These are phyloP conservation scores for Eupithecia centaureata DNA, from an alignment of 2,888 invertebrate species.

Conservation along the genomic window DNA sequence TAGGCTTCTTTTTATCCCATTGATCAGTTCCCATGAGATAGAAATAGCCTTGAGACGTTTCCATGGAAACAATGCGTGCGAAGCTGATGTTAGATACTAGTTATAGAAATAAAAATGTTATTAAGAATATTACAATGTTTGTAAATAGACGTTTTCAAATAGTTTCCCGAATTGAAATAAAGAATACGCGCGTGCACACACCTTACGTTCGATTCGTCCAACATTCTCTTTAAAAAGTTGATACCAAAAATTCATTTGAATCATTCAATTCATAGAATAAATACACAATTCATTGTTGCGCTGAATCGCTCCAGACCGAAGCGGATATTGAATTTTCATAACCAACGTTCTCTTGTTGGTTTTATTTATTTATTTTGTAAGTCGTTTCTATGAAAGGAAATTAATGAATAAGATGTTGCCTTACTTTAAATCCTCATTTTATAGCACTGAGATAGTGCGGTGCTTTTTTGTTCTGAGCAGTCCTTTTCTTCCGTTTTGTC, in stretches of 20 bases:
- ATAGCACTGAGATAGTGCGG: not conserved
- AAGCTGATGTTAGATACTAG: no score
- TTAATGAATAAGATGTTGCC: conserved; percentile 64
- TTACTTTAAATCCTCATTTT: not conserved
- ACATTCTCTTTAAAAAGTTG: not conserved
- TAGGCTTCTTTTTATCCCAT: no score
- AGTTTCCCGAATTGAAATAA: not conserved
- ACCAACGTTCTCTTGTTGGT: conserved; percentile 73
- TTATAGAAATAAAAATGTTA: no score
- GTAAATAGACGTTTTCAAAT: not conserved
- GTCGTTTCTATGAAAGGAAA: conserved; percentile 74
- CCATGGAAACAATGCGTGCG: no score
- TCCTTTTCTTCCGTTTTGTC: no score
- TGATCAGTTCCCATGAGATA: no score
- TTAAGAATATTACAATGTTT: not conserved
- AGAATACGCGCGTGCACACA: not conserved
- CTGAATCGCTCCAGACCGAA: conserved; percentile 62
- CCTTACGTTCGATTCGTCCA: not conserved
- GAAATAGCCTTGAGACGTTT: no score
- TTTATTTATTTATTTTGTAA: conserved; percentile 71
- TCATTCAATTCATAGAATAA: conserved; percentile 53
- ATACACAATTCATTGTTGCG: conserved; percentile 63
- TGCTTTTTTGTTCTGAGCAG: not conserved
- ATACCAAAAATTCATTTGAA: conserved; percentile 27
- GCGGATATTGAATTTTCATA: conserved; percentile 83